These are phyloP conservation scores for Smutsia temminckii DNA, from an alignment of 2,797 vertebrate species.

Conservation along the genomic window DNA sequence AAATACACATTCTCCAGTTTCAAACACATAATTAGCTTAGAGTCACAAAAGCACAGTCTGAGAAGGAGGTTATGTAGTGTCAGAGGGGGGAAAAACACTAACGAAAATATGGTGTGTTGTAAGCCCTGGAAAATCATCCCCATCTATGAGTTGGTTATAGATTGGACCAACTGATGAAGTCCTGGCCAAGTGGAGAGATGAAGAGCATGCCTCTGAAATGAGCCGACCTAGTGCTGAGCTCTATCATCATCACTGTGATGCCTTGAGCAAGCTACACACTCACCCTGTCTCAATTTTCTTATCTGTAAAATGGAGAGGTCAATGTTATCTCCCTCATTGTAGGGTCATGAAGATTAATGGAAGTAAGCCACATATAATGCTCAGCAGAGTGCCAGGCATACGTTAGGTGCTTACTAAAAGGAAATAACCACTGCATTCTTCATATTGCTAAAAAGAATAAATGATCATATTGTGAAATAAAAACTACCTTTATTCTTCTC, in stretches of 20 bases:
- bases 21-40: conserved; percentile 57
- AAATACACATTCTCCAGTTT: conserved; percentile 36
- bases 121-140: not conserved
- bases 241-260: not conserved
- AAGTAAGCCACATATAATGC: not conserved
- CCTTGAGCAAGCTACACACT: not conserved
- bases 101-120: not conserved
- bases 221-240: not conserved
- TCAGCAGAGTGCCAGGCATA: not conserved
- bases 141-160: not conserved
- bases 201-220: not conserved
- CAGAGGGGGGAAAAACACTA: not conserved
- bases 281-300: not conserved
- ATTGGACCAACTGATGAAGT: not conserved
- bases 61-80: conserved; percentile 32
- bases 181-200: not conserved
- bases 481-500: not conserved
- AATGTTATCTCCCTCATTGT: not conserved
- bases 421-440: not conserved
- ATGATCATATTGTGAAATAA: not conserved
- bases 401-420: not conserved
- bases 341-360: not conserved
- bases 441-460: conserved; percentile 22
- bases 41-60: conserved; percentile 46
- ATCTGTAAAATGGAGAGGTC: not conserved